A percentile compares a stretch with the other conserved stretches of the same genome.
phyloP scores from a whole-genome alignment of 2,113 vertebrate species.

The Galemys pyrenaicus region DNA sequence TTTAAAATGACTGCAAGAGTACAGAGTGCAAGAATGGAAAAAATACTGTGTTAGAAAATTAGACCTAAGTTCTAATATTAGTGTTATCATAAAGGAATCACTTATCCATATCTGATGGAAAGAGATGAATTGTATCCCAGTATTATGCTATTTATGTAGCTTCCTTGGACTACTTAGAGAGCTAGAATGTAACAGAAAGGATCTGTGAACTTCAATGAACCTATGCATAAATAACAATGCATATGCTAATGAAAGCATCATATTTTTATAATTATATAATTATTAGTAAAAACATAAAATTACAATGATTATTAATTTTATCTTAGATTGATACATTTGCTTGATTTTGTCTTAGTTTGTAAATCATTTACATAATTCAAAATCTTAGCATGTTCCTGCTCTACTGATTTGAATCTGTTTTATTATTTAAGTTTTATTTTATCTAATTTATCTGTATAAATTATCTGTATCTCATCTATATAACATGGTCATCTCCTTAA shows the following conservation, averaged over 20 bases:
- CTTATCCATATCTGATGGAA: neutral
- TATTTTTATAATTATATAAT: constrained; percentile 7
- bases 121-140: neutral
- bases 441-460: neutral
- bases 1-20: neutral
- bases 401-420: neutral
- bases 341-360: neutral
- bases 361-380: constrained; percentile 10
- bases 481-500: neutral
- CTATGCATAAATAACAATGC: neutral
- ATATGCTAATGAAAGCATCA: neutral
- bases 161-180: neutral
- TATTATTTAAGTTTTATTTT: neutral
- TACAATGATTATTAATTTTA: neutral
- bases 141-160: too few relatives aligned
- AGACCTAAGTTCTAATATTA: neutral
- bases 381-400: neutral
- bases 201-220: neutral
- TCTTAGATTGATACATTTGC: neutral
- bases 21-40: neutral
- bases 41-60: neutral
- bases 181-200: neutral
- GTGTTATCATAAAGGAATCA: neutral
- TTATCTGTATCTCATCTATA: neutral
- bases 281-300: neutral